These are phyloP conservation scores for Aradus depressus DNA, from an alignment of 2,888 invertebrate species.

Conservation along the genomic window DNA sequence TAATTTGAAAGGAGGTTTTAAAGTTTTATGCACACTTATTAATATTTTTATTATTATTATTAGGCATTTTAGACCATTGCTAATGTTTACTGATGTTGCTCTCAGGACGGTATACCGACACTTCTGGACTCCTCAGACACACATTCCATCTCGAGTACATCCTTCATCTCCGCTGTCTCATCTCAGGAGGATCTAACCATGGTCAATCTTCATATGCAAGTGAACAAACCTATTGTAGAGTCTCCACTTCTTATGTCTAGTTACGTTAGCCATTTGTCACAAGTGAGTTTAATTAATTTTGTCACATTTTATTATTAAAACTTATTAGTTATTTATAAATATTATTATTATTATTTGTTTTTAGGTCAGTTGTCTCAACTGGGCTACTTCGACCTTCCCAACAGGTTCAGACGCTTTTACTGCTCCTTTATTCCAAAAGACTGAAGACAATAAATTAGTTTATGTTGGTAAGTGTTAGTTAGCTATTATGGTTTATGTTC, in stretches of 20 bases:
- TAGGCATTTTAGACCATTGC: background rate
- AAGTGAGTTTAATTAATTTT: conserved; percentile 40
- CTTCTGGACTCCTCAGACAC: conserved; percentile 55
- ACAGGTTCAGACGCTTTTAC: conserved; percentile 66
- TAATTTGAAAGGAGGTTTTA: no score
- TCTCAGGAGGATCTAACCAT: conserved; percentile 86
- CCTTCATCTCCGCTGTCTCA: conserved; percentile 81
- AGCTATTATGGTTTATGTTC: no score
- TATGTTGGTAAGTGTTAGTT: conserved; percentile 50
- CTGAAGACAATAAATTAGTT: conserved; percentile 60
- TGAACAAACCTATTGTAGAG: conserved; percentile 81
- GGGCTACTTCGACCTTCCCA: conserved; percentile 54
- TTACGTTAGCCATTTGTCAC: conserved; percentile 83
- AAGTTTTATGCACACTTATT: background rate
- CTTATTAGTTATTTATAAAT: background rate
- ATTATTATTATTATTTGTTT: conserved; percentile 8
- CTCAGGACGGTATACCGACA: conserved; percentile 28
- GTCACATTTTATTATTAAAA: background rate
- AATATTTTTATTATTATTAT: background rate
- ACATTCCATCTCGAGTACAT: conserved; percentile 69
- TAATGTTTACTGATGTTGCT: background rate
- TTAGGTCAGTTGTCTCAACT: conserved; percentile 55
- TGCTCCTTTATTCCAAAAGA: conserved; percentile 64
- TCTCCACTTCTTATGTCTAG: conserved; percentile 91
- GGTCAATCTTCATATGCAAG: conserved; percentile 89